Evolutionary conservation across 2,113 vertebrate species (phyloP).

Genomic region (Gobio gobio): DNA sequence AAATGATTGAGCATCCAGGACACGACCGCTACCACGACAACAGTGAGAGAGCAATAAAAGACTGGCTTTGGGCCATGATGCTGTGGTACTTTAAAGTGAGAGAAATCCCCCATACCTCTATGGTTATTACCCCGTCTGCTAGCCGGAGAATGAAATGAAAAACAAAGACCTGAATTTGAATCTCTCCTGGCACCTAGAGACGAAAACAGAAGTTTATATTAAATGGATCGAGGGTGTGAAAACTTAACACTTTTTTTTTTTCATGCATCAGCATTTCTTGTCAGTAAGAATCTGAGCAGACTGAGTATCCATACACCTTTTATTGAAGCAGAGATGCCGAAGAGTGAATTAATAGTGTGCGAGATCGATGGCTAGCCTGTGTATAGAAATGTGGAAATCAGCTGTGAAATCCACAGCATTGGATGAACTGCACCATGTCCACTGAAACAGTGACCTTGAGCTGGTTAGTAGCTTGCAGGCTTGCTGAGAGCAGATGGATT

Average conservation of each 20-base stretch:
- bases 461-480: neutral
- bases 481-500: neutral
- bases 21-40: conserved; percentile 55
- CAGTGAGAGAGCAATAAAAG: conserved; percentile 55
- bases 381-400: conserved; percentile 28
- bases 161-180: conserved; percentile 48
- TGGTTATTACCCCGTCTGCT: conserved; percentile 45
- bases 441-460: neutral
- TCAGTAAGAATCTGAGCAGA: neutral
- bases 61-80: conserved; percentile 52
- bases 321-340: neutral
- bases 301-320: neutral
- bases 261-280: conserved; percentile 21
- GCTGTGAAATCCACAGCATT: conserved; percentile 4
- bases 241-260: neutral
- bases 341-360: conserved; percentile 20
- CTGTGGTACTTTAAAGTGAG: conserved; percentile 33
- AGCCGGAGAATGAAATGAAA: conserved; percentile 51
- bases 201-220: conserved; percentile 22
- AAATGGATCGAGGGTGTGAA: neutral
- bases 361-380: conserved; percentile 14
- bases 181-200: conserved; percentile 28
- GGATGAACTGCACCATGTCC: neutral
- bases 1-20: conserved; percentile 48
- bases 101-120: conserved; percentile 49